Evolutionary conservation across 2,888 invertebrate species (phyloP), one percentile per base, ranked within the genome.

Genomic region (Diloba caeruleocephala): DNA sequence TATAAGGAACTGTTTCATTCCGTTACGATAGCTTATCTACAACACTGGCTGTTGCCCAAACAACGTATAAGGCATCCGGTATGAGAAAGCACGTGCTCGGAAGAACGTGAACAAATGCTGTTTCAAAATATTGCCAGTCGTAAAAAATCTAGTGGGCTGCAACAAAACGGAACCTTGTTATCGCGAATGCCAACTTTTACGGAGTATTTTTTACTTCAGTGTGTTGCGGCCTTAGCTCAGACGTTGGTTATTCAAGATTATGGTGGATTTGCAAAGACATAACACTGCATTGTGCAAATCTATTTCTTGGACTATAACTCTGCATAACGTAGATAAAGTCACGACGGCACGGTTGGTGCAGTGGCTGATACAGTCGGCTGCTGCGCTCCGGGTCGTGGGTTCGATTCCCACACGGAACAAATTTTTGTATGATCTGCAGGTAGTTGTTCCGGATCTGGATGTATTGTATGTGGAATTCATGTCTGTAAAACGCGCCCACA

Each of bases 71-170:
- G 31, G 58, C 70, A 65, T 76, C 78, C 78, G 76, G 72, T 63
- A 23, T 23, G 50, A 28, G 8, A 38, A 37, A 63, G 52, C 80
- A 79, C 80, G 79, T 78, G 80, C 59, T 60, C n/a, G 14, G 12
- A 36, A 55, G 34, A 73, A 76, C 70, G 76, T 78, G 74, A 71
- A 68, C 31, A 53, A 34, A 43, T 38, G 58, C 61, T 53, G 67
- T 74, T 78, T 79, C 74, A 73, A 80, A 79, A 79, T 79, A 79
- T 74, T 68, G 62, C 61, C 56, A 76, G 65, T 78, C 80, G 79
- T 80, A 77, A 79, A 78, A 78, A 76, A 60, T 52, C 38, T 58
- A 50, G 45, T 44, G 45, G 50, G 13, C 23, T 33, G 46, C 36
- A 61, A 67, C 58, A 64, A 71, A 61, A 61, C 57, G 66, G 43